These are phyloP conservation scores for Podarcis cretensis DNA, from an alignment of 2,113 vertebrate genomes.

Conservation along the genomic window DNA sequence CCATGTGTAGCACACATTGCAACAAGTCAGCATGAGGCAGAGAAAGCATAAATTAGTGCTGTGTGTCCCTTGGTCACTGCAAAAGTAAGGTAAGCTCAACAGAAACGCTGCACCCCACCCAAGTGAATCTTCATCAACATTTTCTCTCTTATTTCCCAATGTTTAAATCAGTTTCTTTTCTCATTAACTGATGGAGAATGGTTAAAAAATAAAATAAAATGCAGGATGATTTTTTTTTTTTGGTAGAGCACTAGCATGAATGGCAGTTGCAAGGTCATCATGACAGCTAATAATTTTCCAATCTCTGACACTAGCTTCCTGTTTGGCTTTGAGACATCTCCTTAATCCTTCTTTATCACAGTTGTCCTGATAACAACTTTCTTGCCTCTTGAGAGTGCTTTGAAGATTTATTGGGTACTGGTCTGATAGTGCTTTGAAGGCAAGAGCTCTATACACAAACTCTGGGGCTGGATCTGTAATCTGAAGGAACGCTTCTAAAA, in stretches of 20 bases:
- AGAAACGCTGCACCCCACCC: too few relatives aligned
- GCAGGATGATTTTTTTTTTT: too few relatives aligned
- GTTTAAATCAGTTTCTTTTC: too few relatives aligned
- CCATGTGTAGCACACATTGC: neutral
- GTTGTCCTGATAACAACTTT: constrained; percentile 25
- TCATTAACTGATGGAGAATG: too few relatives aligned
- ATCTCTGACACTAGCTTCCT: neutral
- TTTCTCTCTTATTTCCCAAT: too few relatives aligned
- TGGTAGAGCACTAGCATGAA: neutral
- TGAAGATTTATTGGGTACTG: constrained; percentile 35
- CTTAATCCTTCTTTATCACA: constrained; percentile 34
- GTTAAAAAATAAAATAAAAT: too few relatives aligned
- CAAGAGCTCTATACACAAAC: neutral
- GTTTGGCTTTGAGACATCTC: constrained; percentile 5
- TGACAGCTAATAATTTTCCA: neutral
- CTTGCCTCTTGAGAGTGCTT: constrained; percentile 23
- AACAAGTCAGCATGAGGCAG: neutral
- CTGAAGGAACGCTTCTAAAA: constrained; percentile 11
- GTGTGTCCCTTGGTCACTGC: too few relatives aligned
- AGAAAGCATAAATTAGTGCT: too few relatives aligned
- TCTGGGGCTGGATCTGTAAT: neutral
- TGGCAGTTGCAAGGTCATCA: neutral
- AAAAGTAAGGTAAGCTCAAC: too few relatives aligned
- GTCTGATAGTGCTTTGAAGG: constrained; percentile 9
- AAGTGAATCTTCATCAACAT: too few relatives aligned